These are phyloP conservation scores for Falco punctatus DNA, from an alignment of 2,113 vertebrate genomes.

Conservation along the genomic window DNA sequence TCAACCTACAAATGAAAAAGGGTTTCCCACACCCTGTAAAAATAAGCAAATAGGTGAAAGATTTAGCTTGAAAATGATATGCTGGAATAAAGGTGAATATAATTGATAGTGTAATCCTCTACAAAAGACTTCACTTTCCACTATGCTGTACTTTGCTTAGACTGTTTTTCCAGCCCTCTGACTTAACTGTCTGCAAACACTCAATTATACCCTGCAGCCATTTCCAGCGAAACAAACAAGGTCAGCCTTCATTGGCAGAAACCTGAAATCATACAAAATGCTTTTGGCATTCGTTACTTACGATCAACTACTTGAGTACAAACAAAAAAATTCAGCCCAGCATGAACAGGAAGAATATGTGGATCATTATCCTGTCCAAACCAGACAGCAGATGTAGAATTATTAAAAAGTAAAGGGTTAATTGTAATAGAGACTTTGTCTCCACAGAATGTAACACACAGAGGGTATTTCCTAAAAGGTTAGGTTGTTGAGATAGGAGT, in stretches of 20 bases:
- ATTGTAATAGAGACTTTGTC: neutral
- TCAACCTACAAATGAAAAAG: neutral
- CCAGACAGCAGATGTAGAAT: neutral
- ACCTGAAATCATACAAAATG: constrained; percentile 56
- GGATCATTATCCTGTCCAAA: neutral
- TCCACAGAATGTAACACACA: neutral
- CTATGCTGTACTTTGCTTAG: neutral
- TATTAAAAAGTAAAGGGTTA: neutral
- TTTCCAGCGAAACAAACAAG: constrained; percentile 64
- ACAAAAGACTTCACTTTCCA: constrained; percentile 12
- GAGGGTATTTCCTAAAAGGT: neutral
- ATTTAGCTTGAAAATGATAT: neutral
- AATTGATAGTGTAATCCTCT: neutral
- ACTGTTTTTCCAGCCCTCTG: constrained; percentile 53
- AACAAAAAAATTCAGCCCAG: constrained; percentile 8
- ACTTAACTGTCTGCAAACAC: constrained; percentile 54
- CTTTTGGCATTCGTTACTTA: constrained; percentile 49
- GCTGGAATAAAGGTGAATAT: neutral
- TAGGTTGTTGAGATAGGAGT: neutral
- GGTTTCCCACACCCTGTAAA: neutral
- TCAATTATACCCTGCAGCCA: constrained; percentile 61
- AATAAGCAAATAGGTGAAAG: neutral
- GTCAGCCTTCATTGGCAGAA: constrained; percentile 54
- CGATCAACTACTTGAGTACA: constrained; percentile 1
- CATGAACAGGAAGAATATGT: neutral